phyloP scores from a whole-genome alignment of 2,113 vertebrate species.

The Platysteira castanea region DNA sequence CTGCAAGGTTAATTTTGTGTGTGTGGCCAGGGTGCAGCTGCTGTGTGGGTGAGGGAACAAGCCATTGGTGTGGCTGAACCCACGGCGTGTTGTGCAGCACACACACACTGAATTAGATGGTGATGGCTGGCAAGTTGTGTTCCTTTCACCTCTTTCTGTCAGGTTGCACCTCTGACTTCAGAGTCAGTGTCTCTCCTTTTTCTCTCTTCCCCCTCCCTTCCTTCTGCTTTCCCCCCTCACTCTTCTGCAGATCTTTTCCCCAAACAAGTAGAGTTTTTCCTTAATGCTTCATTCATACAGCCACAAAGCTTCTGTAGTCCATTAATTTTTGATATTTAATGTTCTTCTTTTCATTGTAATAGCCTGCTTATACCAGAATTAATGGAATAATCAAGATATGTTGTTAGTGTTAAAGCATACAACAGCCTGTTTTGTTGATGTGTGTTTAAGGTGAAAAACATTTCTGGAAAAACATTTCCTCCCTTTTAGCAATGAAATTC shows the following conservation, averaged over 20 bases:
- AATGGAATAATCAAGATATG: background rate
- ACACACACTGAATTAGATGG: fast-evolving
- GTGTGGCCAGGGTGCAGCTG: background rate
- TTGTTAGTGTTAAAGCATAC: background rate
- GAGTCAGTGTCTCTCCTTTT: background rate
- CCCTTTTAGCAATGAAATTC: background rate
- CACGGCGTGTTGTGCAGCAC: background rate
- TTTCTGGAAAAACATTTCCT: background rate
- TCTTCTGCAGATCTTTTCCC: background rate
- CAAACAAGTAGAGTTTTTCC: background rate
- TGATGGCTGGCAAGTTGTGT: background rate
- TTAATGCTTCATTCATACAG: background rate
- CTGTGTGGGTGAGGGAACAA: background rate
- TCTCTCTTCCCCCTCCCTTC: background rate
- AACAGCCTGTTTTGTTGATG: background rate
- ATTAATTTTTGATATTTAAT: background rate
- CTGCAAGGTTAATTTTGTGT: background rate
- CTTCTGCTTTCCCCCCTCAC: background rate
- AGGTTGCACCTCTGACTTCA: background rate
- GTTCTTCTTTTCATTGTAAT: background rate
- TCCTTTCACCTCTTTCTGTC: background rate
- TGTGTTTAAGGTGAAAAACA: background rate
- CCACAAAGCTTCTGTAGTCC: background rate
- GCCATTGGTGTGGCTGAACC: background rate
- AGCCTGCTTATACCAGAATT: slow-evolving; percentile 17